These are phyloP conservation scores for Argya squamiceps DNA, from an alignment of 2,797 vertebrate genomes.

Conservation along the genomic window DNA sequence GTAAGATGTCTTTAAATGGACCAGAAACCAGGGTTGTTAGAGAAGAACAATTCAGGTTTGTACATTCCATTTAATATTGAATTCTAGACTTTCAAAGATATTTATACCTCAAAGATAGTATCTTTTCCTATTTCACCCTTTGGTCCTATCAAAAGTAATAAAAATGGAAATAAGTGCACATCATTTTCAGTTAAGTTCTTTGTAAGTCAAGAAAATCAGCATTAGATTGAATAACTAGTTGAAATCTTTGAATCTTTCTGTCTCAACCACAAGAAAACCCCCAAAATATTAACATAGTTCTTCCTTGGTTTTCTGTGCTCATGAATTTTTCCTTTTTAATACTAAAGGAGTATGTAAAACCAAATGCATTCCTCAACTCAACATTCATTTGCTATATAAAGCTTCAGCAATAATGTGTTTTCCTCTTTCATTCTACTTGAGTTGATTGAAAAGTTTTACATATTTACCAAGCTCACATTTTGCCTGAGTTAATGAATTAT, in stretches of 20 bases:
- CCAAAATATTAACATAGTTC: neutral
- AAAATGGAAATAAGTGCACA: constrained; percentile 59
- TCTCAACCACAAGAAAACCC: neutral
- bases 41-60: neutral
- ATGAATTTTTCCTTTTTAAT: neutral
- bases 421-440: constrained; percentile 9
- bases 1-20: neutral
- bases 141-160: constrained; percentile 49
- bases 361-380: neutral
- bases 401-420: constrained; percentile 17
- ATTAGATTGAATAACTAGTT: neutral
- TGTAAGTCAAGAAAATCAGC: constrained; percentile 42
- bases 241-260: constrained; percentile 17
- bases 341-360: constrained; percentile 21
- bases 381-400: constrained; percentile 47
- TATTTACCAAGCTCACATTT: constrained; percentile 42
- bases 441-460: constrained; percentile 52
- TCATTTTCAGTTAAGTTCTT: constrained; percentile 5
- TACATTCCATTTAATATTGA: neutral
- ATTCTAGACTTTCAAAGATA: constrained; percentile 4
- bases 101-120: neutral
- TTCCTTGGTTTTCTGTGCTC: neutral
- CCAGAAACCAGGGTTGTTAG: neutral
- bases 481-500: constrained; percentile 27
- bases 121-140: constrained; percentile 4